These are phyloP conservation scores for Maconellicoccus hirsutus DNA, from an alignment of 1,140 invertebrate species.

Conservation along the genomic window DNA sequence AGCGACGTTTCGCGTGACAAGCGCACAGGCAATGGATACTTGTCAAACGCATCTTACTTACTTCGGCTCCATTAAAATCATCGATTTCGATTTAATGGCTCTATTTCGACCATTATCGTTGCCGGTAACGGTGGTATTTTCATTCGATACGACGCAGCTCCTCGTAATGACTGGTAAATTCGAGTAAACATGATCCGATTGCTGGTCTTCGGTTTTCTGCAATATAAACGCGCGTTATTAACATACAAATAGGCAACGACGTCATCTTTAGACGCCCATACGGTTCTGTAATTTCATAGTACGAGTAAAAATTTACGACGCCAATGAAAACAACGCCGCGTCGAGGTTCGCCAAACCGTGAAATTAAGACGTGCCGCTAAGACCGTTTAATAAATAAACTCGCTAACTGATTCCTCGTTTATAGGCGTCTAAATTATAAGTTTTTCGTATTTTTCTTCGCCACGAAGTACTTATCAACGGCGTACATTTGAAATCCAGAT, in stretches of 20 bases:
- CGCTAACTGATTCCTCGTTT: too few species aligned
- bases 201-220: conserved; percentile 10
- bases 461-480: too few species aligned
- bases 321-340: neutral
- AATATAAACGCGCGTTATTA: neutral
- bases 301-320: too few species aligned
- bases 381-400: too few species aligned
- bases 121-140: neutral
- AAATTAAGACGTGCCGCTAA: neutral
- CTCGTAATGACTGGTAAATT: conserved; percentile 16
- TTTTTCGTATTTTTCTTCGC: too few species aligned
- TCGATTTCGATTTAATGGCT: conserved; percentile 30
- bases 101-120: conserved; percentile 6
- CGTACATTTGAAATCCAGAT: too few species aligned
- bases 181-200: neutral
- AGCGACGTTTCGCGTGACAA: too few species aligned
- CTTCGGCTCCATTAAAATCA: conserved; percentile 29
- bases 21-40: too few species aligned
- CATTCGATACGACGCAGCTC: neutral
- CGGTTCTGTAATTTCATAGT: too few species aligned
- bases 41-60: neutral
- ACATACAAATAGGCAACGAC: too few species aligned
- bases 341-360: neutral
- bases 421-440: too few species aligned
- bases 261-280: too few species aligned